Conservation (phyloP, 2,888 invertebrate species). For the Idaea dimidiata region DNA sequence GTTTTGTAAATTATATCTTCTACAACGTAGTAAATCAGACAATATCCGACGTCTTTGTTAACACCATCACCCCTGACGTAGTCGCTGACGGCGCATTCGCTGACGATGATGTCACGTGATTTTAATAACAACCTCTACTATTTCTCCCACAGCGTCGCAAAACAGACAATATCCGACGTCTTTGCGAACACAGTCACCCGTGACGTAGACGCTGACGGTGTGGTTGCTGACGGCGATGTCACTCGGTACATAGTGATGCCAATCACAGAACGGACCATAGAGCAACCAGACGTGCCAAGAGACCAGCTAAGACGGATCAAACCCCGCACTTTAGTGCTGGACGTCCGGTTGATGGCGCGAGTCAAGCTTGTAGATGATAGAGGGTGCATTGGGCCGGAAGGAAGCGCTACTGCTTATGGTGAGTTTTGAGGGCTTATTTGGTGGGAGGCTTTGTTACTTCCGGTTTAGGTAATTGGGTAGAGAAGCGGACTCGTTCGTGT, state of each 20-base stretch:
- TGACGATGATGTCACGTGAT: no score
- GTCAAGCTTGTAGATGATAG: constrained; percentile 64
- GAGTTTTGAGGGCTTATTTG: constrained; percentile 23
- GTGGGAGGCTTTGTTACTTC: no score
- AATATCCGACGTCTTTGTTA: no score
- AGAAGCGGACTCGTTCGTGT: no score
- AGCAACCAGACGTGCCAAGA: constrained; percentile 29
- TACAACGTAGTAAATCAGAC: no score
- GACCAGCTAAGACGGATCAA: constrained; percentile 12
- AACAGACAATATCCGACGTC: constrained; percentile 66
- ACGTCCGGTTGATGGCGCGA: constrained; percentile 58
- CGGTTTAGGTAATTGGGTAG: no score
- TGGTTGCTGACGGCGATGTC: constrained; percentile 47
- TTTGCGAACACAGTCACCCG: constrained; percentile 53
- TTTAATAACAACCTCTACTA: neutral
- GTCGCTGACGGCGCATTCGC: no score
- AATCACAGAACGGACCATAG: constrained; percentile 40
- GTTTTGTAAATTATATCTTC: no score
- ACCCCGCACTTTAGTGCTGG: constrained; percentile 35
- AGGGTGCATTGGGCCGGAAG: constrained; percentile 61
- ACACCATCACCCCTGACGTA: no score
- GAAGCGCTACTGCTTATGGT: constrained; percentile 68
- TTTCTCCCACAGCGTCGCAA: constrained; percentile 53
- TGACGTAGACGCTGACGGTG: constrained; percentile 45
- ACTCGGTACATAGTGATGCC: constrained; percentile 50